Percentiles rank a stretch among this genome's conserved stretches.
These are phyloP conservation scores for Crocidura indochinensis DNA, from an alignment of 2,797 vertebrate species.

Conservation along the genomic window DNA sequence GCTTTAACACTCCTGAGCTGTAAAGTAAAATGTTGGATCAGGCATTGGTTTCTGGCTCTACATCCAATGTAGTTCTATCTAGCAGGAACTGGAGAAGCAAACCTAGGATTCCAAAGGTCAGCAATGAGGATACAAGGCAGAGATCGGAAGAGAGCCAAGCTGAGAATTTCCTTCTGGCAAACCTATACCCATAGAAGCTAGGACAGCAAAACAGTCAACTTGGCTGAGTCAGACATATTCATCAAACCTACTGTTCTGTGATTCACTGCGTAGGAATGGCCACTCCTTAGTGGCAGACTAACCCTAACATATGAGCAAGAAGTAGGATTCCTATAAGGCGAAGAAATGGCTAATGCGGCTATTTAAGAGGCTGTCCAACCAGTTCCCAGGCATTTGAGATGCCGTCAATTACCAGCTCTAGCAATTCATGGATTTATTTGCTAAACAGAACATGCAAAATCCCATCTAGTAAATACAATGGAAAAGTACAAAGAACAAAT, in stretches of 20 bases:
- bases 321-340: not conserved
- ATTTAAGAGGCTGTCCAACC: not conserved
- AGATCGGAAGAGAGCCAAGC: not conserved
- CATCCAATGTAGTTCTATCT: conserved; percentile 10
- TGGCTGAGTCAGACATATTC: conserved; percentile 46
- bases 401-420: not conserved
- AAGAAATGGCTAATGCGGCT: not conserved
- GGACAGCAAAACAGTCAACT: conserved; percentile 10
- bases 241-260: conserved; percentile 59
- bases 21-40: not conserved
- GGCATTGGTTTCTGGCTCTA: not conserved
- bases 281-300: conserved; percentile 74
- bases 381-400: not conserved
- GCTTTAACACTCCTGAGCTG: not conserved
- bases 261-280: conserved; percentile 71
- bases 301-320: conserved; percentile 61
- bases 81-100: conserved; percentile 45
- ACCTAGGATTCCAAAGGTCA: conserved; percentile 59
- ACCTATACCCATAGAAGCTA: not conserved
- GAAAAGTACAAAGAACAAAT: conserved; percentile 46
- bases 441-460: conserved; percentile 21
- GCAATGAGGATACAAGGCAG: conserved; percentile 10
- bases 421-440: conserved; percentile 15
- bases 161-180: not conserved
- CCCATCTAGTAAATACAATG: not conserved